These are phyloP conservation scores for Anas acuta DNA, from an alignment of 2,797 vertebrate species.

Conservation along the genomic window DNA sequence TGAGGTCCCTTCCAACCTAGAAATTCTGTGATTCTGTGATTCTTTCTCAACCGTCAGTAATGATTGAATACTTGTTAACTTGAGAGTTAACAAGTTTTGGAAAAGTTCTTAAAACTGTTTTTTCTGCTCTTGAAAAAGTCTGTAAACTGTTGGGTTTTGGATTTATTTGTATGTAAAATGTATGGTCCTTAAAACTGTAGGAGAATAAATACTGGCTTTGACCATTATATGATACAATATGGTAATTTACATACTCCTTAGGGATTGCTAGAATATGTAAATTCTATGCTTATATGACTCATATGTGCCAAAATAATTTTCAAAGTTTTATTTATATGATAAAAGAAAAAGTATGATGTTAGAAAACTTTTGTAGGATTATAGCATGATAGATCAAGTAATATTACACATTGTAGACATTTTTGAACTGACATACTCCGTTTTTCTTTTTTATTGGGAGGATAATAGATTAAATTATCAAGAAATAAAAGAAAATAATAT, in stretches of 20 bases:
- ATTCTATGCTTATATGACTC: neutral
- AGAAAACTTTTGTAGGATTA: neutral
- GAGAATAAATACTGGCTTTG: neutral
- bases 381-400: neutral
- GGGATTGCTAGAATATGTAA: neutral
- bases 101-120: neutral
- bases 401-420: neutral
- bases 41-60: too few relatives aligned
- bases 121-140: neutral
- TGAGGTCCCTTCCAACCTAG: too few relatives aligned
- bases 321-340: neutral
- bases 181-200: neutral
- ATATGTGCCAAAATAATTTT: neutral
- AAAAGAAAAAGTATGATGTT: neutral
- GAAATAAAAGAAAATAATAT: neutral
- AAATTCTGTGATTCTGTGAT: too few relatives aligned
- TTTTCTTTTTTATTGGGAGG: neutral
- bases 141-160: neutral
- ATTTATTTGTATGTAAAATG: neutral
- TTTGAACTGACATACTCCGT: neutral
- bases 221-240: neutral
- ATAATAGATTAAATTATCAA: neutral
- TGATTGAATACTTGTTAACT: neutral
- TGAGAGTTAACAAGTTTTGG: neutral
- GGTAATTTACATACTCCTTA: neutral